A percentile compares a stretch with the other conserved stretches of the same genome.
These are phyloP conservation scores for Agapetus fuscipes DNA, from an alignment of 2,888 invertebrate species.

Conservation along the genomic window DNA sequence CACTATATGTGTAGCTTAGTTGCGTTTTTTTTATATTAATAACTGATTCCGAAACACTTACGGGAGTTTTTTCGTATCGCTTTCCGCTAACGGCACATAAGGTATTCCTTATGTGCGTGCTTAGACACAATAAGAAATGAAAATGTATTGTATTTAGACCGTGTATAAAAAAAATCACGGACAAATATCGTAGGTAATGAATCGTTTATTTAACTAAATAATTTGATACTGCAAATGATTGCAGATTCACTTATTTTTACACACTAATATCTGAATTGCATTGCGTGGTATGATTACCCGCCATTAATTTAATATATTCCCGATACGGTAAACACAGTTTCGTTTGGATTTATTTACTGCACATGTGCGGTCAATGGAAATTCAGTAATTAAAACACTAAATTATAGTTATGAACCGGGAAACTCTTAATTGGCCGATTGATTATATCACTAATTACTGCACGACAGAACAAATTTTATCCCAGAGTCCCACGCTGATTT, in stretches of 20 bases:
- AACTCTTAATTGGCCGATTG: not conserved
- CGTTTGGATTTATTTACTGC: constrained; percentile 12
- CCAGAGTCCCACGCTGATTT: too few species aligned
- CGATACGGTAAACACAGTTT: constrained; percentile 6
- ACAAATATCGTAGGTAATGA: too few species aligned
- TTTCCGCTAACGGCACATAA: too few species aligned
- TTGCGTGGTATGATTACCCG: constrained; percentile 13
- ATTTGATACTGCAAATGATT: not conserved
- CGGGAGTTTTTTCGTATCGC: too few species aligned
- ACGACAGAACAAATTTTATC: not conserved
- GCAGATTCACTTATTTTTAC: not conserved
- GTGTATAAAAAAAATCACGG: too few species aligned
- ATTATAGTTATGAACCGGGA: constrained; percentile 7
- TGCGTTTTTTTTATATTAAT: too few species aligned
- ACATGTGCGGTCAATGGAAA: constrained; percentile 5
- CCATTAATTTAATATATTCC: constrained; percentile 16
- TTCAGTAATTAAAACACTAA: constrained; percentile 8
- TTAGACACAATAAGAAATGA: too few species aligned
- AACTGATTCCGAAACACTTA: too few species aligned
- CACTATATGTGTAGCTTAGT: too few species aligned
- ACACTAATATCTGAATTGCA: constrained; percentile 1
- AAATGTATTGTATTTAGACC: too few species aligned
- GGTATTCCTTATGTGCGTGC: too few species aligned
- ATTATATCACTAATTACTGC: not conserved
- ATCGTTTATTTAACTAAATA: not conserved